Base-by-base conservation (phyloP, 2,888 invertebrate species). In the Drosophila kuntzei region DNA sequence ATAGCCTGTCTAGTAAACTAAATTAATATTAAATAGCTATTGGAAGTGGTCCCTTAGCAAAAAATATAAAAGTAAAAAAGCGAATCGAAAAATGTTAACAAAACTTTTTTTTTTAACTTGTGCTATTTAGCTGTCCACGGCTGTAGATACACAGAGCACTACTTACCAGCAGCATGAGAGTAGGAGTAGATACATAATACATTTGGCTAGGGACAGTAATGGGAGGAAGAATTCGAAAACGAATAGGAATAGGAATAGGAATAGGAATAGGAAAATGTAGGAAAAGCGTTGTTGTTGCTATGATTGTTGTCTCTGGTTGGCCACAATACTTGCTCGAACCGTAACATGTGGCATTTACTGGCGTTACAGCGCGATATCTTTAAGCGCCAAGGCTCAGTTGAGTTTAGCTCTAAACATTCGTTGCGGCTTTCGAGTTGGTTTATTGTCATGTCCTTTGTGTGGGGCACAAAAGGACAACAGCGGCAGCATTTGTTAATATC, bases 401-500 rank as follows among this genome's bases (percentile, higher is more conserved):
- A 54, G 65, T 51, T 44, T 60, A 55, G 69, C 50, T 55, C 61
- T 41, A 54, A 50, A 71, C 59, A 79, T 60, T 75, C 62, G 58
- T 75, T 77, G 79, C 62, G 76, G 75, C 75, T 75, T 78, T 61
- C 53, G 57, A 61, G 73, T 58, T 75, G 75, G 73, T 78, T 76
- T 76, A 65, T 76, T 72, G 76, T 63, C 69, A 55, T 60, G 68
- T 76, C 83, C 67, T 60, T 61, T 76, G 63, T 64, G 61, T 65
- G 60, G 32, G 65, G 8, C 57, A 36, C 44, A 55, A 77, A 79
- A 63, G 77, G 79, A 75, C 70, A 58, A 69, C 62, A 43, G 66
- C 58, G 77, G 44, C 68, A 71, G 88, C 80, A 77, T 88, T 88
- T 88, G 88, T 88, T 88, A 83, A 83, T 83, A 83, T 83, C 80